These are phyloP conservation scores for Liopterus haemorrhoidalis DNA, from an alignment of 2,888 invertebrate species.

Conservation along the genomic window DNA sequence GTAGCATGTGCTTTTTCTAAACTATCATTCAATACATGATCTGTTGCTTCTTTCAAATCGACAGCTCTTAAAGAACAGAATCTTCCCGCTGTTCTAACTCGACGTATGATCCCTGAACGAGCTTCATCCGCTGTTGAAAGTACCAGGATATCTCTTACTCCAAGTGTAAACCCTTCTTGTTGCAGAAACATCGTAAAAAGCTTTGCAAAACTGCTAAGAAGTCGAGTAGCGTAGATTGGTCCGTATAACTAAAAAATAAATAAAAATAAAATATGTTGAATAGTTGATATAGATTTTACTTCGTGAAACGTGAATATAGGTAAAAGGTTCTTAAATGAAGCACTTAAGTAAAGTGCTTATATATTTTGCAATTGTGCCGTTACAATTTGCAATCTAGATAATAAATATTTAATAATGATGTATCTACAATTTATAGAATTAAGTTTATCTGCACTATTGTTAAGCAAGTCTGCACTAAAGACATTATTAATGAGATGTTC, in stretches of 20 bases:
- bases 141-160: conserved; percentile 90
- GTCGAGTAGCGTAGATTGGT: conserved; percentile 69
- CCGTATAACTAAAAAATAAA: conserved; percentile 69
- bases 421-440: no score
- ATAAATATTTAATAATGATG: no score
- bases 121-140: conserved; percentile 63
- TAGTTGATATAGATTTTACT: no score
- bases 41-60: conserved; percentile 56
- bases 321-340: no score
- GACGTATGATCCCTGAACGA: conserved; percentile 61
- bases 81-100: conserved; percentile 50
- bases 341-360: no score
- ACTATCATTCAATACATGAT: conserved; percentile 56
- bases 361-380: no score
- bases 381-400: no score
- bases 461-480: no score
- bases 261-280: conserved; percentile 14
- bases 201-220: conserved; percentile 86
- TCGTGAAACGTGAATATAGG: no score
- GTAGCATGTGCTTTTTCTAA: conserved; percentile 64
- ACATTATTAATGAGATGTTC: no score
- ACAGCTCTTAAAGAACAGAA: conserved; percentile 50
- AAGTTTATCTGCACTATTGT: no score
- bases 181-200: conserved; percentile 88
- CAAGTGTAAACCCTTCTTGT: conserved; percentile 87